These are phyloP conservation scores for crab-eating macaque (Macaca fascicularis) DNA, from an alignment of 2,113 vertebrate genomes.

Conservation along the genomic window DNA sequence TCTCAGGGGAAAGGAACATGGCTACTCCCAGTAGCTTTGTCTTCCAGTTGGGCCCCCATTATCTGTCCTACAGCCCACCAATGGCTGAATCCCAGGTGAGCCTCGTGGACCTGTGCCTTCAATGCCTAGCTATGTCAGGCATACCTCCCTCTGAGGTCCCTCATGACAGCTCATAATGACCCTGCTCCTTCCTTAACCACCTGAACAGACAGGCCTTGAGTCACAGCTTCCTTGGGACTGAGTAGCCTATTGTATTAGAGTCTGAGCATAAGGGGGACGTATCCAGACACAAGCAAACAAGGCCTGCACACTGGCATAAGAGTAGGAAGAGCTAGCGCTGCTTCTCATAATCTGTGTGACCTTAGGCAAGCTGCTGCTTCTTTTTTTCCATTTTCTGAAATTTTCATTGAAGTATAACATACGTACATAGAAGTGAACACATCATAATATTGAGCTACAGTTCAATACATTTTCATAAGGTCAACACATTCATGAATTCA, in stretches of 20 bases:
- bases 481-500: background rate
- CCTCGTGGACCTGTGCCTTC: background rate
- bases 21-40: background rate
- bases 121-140: background rate
- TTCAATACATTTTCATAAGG: background rate
- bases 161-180: background rate
- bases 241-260: background rate
- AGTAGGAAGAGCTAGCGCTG: background rate
- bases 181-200: background rate
- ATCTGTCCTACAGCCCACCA: background rate
- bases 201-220: background rate
- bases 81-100: background rate
- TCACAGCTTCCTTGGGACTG: background rate
- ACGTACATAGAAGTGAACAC: background rate
- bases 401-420: constrained; percentile 4
- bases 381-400: background rate
- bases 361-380: background rate
- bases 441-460: background rate
- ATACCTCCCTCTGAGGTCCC: background rate
- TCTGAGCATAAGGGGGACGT: no score
- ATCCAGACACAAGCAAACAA: background rate
- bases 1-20: background rate
- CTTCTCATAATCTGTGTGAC: background rate
- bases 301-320: fast-evolving
- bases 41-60: background rate